phyloP scores from a whole-genome alignment of 1,140 invertebrate species.

The Philaenus spumarius region DNA sequence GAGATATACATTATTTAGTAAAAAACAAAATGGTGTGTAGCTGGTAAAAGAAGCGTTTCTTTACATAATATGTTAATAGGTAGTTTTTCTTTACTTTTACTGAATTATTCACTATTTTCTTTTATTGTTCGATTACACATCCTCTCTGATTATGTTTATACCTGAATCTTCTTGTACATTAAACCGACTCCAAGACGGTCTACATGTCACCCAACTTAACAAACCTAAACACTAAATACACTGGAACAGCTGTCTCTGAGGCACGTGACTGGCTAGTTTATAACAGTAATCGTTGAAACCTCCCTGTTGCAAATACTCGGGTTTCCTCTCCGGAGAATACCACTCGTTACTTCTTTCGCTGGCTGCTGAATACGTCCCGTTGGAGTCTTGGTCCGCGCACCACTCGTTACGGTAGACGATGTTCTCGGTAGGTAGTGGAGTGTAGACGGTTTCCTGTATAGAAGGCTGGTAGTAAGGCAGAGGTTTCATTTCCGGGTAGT shows the following conservation, averaged over 20 bases:
- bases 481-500: not conserved
- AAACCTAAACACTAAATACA: not conserved
- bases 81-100: too few relatives aligned
- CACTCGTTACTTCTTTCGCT: conserved; percentile 4
- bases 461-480: conserved; percentile 1
- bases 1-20: too few relatives aligned
- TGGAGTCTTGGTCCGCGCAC: conserved; percentile 10
- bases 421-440: not conserved
- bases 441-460: not conserved
- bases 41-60: too few relatives aligned
- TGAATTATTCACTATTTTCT: too few relatives aligned
- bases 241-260: conserved; percentile 11
- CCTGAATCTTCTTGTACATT: not conserved
- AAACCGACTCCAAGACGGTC: not conserved
- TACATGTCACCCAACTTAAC: not conserved
- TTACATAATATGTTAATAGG: too few relatives aligned
- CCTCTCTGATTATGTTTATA: too few relatives aligned
- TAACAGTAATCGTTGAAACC: not conserved
- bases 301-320: not conserved
- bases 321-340: not conserved
- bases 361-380: not conserved
- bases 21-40: too few relatives aligned
- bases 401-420: not conserved
- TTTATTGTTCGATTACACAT: too few relatives aligned
- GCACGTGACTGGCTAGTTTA: not conserved